Base-by-base conservation (phyloP, 2,888 invertebrate genomes). In the Imbricaverruca yamaguchii region DNA sequence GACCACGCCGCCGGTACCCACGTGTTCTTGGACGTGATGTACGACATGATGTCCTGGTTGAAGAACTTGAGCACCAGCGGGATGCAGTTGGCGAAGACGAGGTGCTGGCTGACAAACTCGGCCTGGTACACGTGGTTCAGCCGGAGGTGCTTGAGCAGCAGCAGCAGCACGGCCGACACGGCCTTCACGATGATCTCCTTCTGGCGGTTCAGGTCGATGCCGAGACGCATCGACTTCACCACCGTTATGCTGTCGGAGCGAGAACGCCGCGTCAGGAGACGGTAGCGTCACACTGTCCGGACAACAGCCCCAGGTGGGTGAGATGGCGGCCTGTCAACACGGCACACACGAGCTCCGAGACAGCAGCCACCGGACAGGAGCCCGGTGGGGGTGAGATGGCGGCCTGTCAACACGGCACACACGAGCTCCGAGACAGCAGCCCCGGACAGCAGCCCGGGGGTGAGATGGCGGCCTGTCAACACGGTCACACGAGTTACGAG, bases 21-120 rank as follows among this genome's bases (percentile, higher is more conserved):
- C 91, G 91, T 91, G 88, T 98, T 97, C 87, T 96, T 97, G 77
- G 97, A 94, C 86, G 94, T 94, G 82, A 98, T 94, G 89, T 98
- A 98, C 80, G 93, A 93, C 88, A 94, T 91, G 84, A 98, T 97
- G 86, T 98, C 97, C 88, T 99, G 98, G 88, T 99, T 99, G 87
- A 99, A 95, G 89, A 99, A 99, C 87, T 99, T 99, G 81, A 99
- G 89, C 39, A 99, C 96, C 83, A 99, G 89, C 0, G 99, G 99
- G 88, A 99, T 97, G 87, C 98, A 99, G 87, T 99, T 99, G 82
- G 98, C 98, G 89, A 98, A 98, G 15, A 99, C 97, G 84, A 99
- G 90, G 89, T 99, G 98, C 88, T 99, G 98, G 2, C 97, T 96
- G 93, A 98, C 96, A 87, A 96, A 98, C 88, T 99, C 99, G 89